These are phyloP conservation scores for Hydropsyche tenuis DNA, from an alignment of 1,140 invertebrate genomes.

Conservation along the genomic window DNA sequence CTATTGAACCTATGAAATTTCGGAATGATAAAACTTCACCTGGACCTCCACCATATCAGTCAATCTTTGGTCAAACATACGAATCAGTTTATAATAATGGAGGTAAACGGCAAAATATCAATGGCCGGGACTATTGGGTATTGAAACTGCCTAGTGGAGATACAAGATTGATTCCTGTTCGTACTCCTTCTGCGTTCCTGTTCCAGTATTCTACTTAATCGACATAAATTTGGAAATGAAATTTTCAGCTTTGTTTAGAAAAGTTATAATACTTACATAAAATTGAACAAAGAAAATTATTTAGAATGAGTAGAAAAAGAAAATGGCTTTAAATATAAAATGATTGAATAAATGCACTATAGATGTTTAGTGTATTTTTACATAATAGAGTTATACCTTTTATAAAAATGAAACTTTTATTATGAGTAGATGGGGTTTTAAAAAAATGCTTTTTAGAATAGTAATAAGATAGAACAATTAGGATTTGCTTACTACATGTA, in stretches of 20 bases:
- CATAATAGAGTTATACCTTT: constrained; percentile 1
- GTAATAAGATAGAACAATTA: neutral
- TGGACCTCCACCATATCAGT: constrained; percentile 65
- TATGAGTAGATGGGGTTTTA: neutral
- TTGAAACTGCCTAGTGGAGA: constrained; percentile 65
- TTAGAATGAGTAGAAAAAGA: no score
- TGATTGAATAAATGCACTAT: neutral
- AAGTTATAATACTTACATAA: no score
- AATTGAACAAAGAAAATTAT: no score
- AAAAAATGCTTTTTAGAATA: neutral
- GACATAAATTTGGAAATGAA: no score
- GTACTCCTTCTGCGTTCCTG: constrained; percentile 74
- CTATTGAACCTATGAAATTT: neutral
- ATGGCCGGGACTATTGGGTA: constrained; percentile 77
- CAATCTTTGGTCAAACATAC: constrained; percentile 58
- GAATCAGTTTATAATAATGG: constrained; percentile 59
- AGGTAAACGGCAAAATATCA: constrained; percentile 67
- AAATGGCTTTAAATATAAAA: no score
- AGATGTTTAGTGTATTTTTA: neutral
- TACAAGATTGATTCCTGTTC: constrained; percentile 70
- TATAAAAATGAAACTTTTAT: neutral
- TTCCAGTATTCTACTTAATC: constrained; percentile 65
- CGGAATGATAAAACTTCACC: constrained; percentile 36
- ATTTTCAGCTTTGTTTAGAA: no score
- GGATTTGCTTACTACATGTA: no score